Base-by-base conservation (phyloP, 2,797 vertebrate species). In the Macrochelys suwanniensis region DNA sequence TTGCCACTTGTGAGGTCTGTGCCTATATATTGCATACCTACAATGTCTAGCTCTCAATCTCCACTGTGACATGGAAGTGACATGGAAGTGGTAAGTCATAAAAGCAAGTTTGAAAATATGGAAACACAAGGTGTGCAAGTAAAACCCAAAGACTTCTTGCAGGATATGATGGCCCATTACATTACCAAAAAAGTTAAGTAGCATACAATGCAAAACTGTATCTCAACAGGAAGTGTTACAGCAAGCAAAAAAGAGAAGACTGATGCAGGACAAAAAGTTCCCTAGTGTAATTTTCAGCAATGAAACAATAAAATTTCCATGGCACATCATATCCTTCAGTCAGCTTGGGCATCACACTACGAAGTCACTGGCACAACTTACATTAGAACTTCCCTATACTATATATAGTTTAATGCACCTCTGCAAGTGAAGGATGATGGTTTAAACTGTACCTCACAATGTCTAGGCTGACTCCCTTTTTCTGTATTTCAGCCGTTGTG, bases 71-170 rank as follows among this genome's bases (percentile, higher is more conserved):
- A 61, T n/a, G 51, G 88, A 1, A 0, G 59, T 33, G 7, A 61
- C 31, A 61, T n/a, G 51, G 88, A 1, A 0, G 1, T 50, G 80
- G 5, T 56, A 49, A 51, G 53, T 25, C 82, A 90, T 88, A 93
- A 91, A 93, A 82, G 16, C 12, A 93, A 88, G 8, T 21, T 86
- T n/a, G 59, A 91, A 42, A 87, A 91, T 89, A 56, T 4, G 31
- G 56, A 65, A 84, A 80, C 9, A 1, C 74, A 82, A 88, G 15
- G 90, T 37, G 76, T 78, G 23, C 31, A 45, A 47, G 31, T 12
- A 89, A 21, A 82, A 45, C 37, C 23, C 21, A 45, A 45, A 26
- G 11, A 47, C 4, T 6, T 76, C 23, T 45, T 76, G 21, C 42
- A 76, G 25, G 19, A 74, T 76, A 76, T 45, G 25, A 45, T 47